Percentiles rank a stretch among this genome's conserved stretches.
These are phyloP conservation scores for Caenorhabditis sp. DNA, from an alignment of 2,888 invertebrate genomes.

Conservation along the genomic window DNA sequence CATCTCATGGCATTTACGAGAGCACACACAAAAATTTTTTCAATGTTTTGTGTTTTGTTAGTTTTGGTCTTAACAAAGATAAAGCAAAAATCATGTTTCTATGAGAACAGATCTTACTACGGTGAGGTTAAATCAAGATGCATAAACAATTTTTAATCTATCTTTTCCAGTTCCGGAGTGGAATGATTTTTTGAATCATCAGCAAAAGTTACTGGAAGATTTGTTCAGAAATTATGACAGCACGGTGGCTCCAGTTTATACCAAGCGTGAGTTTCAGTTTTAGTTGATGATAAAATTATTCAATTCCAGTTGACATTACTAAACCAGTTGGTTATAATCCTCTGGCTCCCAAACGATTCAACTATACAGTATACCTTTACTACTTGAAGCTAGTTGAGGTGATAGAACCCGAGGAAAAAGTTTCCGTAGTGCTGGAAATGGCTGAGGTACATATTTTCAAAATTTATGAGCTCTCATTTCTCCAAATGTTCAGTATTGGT, in stretches of 20 bases:
- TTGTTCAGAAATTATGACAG: conserved; percentile 15
- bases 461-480: no score
- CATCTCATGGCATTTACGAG: not conserved
- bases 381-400: conserved; percentile 53
- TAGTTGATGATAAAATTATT: not conserved
- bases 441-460: conserved; percentile 44
- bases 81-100: not conserved
- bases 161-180: conserved; percentile 10
- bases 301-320: conserved; percentile 7
- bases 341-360: conserved; percentile 13
- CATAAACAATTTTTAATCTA: no score
- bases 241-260: conserved; percentile 29
- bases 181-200: conserved; percentile 28
- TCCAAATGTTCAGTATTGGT: conserved; percentile 47
- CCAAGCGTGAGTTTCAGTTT: conserved; percentile 5
- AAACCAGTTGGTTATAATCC: conserved; percentile 27
- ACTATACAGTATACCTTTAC: conserved; percentile 44
- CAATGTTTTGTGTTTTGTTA: conserved; percentile 2
- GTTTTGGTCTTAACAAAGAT: not conserved
- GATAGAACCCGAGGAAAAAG: conserved; percentile 47
- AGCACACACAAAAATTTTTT: no score
- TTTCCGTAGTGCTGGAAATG: conserved; percentile 46
- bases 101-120: conserved; percentile 6
- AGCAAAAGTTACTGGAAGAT: not conserved
- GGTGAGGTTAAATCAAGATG: not conserved